Percentiles rank a stretch among this genome's conserved stretches.
phyloP scores from a whole-genome alignment of 37 sponge, comb jelly and placozoan genomes.

The Lycopodina hypogea region DNA sequence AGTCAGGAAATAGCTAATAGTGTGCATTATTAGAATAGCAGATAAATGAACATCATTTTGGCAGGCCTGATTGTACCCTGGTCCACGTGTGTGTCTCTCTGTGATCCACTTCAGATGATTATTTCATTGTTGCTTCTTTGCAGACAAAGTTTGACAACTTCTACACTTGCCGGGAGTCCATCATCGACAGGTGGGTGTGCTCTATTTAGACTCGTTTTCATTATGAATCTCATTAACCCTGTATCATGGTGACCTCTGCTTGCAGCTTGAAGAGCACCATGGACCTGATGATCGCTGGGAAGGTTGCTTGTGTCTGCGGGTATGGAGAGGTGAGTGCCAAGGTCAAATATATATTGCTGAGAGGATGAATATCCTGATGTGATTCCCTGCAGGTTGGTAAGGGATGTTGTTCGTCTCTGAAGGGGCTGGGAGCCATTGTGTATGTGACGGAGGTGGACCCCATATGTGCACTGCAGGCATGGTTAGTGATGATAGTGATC shows the following conservation, averaged over 20 bases:
- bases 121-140: too few species aligned
- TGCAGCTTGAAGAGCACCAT: conserved; percentile 69
- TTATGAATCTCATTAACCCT: background rate
- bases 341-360: background rate
- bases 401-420: conserved; percentile 79
- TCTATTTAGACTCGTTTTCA: background rate
- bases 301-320: conserved; percentile 70
- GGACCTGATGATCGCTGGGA: conserved; percentile 89
- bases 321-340: conserved; percentile 82
- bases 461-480: conserved; percentile 93
- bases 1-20: too few species aligned
- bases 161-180: conserved; percentile 77
- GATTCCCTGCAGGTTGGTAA: conserved; percentile 90
- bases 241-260: background rate
- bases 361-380: background rate
- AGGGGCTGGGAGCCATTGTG: conserved; percentile 71
- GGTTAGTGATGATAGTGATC: conserved; percentile 46
- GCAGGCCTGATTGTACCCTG: too few species aligned
- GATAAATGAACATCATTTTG: too few species aligned
- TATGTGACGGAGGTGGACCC: conserved; percentile 90
- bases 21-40: too few species aligned
- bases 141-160: conserved; percentile 91
- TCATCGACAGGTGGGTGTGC: conserved; percentile 74
- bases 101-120: too few species aligned
- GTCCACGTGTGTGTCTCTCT: too few species aligned